Percentiles rank a stretch among this genome's conserved stretches.
These are phyloP conservation scores for Capitella teleta DNA, from an alignment of 1,140 invertebrate genomes.

Conservation along the genomic window DNA sequence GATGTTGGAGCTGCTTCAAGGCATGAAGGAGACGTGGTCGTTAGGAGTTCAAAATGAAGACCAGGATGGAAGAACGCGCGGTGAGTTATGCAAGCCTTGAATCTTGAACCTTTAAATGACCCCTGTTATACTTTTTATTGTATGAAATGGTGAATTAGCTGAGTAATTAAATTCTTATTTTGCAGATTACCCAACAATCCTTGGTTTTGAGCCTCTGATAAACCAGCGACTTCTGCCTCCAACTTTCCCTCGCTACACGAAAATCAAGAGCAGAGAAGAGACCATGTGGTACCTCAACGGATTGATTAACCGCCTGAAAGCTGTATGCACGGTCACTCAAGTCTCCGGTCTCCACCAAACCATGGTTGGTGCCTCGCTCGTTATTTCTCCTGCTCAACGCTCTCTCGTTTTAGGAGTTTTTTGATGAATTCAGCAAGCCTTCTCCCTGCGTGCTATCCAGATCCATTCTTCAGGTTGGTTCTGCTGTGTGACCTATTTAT, in stretches of 20 bases:
- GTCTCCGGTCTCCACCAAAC: slow-evolving; percentile 68
- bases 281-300: slow-evolving; percentile 75
- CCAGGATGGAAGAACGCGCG: not conserved
- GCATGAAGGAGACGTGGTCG: slow-evolving; percentile 63
- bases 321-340: slow-evolving; percentile 69
- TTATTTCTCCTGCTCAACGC: too few relatives aligned
- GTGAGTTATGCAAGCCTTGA: not conserved
- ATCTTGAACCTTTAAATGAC: not conserved
- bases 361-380: slow-evolving; percentile 51
- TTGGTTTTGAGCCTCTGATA: slow-evolving; percentile 89
- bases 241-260: slow-evolving; percentile 93
- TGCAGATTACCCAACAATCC: slow-evolving; percentile 35
- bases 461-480: slow-evolving; percentile 72
- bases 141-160: not conserved
- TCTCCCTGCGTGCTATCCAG: slow-evolving; percentile 87
- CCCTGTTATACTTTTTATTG: not conserved
- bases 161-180: not conserved
- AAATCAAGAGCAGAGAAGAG: slow-evolving; percentile 73
- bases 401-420: slow-evolving; percentile 62
- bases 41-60: slow-evolving; percentile 60
- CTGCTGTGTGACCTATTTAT: not conserved
- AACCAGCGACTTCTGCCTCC: slow-evolving; percentile 89
- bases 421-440: slow-evolving; percentile 79
- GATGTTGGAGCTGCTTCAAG: slow-evolving; percentile 58
- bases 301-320: slow-evolving; percentile 65